A percentile compares a stretch with the other conserved stretches of the same genome.
These are phyloP conservation scores for Phycodurus eques DNA, from an alignment of 2,113 vertebrate genomes.

Conservation along the genomic window DNA sequence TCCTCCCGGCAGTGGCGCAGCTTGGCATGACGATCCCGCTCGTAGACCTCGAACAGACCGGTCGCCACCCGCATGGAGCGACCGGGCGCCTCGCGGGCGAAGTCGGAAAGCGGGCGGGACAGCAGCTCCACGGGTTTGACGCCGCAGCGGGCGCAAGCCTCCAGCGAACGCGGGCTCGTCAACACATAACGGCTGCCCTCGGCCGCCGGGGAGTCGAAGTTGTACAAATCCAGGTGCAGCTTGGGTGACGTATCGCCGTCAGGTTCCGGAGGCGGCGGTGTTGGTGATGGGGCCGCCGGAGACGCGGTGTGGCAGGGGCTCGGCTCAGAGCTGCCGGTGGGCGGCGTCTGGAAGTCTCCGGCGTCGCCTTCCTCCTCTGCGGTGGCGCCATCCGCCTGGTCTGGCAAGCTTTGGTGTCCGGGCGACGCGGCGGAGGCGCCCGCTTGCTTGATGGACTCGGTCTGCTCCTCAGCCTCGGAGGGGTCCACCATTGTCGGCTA, in stretches of 20 bases:
- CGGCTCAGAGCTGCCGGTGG: slow-evolving; percentile 52
- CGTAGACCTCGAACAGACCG: slow-evolving; percentile 89
- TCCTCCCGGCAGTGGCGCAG: slow-evolving; percentile 90
- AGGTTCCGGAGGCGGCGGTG: slow-evolving; percentile 28
- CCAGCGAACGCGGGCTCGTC: slow-evolving; percentile 92
- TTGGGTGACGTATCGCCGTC: slow-evolving; percentile 70
- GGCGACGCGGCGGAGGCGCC: slow-evolving; percentile 49
- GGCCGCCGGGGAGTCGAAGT: slow-evolving; percentile 88
- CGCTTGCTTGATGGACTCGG: slow-evolving; percentile 61
- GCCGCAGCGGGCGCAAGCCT: slow-evolving; percentile 93
- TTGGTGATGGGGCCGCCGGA: slow-evolving; percentile 1
- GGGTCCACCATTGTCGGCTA: slow-evolving; percentile 76
- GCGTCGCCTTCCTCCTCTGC: slow-evolving; percentile 57
- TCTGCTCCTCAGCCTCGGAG: slow-evolving; percentile 72
- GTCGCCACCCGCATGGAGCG: slow-evolving; percentile 90
- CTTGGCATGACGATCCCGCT: slow-evolving; percentile 85
- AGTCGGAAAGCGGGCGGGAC: slow-evolving; percentile 80
- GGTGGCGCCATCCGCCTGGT: slow-evolving; percentile 49
- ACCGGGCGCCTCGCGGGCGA: slow-evolving; percentile 87
- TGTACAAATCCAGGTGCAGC: slow-evolving; percentile 91
- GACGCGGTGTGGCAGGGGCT: slow-evolving; percentile 49
- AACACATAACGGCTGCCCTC: slow-evolving; percentile 96
- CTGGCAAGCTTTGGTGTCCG: slow-evolving; percentile 56
- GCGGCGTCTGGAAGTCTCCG: slow-evolving; percentile 52
- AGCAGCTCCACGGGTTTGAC: slow-evolving; percentile 94